Evolutionary conservation across 2,888 invertebrate genomes (phyloP), one percentile per base, ranked within the genome.

Genomic region (Onchidella celtica): DNA sequence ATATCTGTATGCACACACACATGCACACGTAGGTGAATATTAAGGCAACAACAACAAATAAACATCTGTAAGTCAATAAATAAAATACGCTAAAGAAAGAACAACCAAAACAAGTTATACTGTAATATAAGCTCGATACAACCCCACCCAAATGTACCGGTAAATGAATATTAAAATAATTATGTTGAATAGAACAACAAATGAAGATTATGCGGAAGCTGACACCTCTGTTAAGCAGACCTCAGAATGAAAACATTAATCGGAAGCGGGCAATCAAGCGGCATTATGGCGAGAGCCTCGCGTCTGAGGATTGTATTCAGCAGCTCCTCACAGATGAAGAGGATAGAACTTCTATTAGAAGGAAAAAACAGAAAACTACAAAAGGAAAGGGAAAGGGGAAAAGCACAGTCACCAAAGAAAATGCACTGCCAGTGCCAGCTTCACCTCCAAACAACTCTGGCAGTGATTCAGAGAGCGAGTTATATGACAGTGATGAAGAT

Each of bases 251-350:
- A 9, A 59, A 11, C 27, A 6, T 40, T 17, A 78, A 63, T 69
- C 14, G 78, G n/a, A 29, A 68, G 59, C 6, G 29, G 21, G 65
- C 79, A 14, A 72, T 63, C 11, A 69, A 69, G 17, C 2, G 66
- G 17, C 65, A 63, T 27, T 79, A 79, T 72, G 79, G 72, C 4
- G 72, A 79, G 63, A 79, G 79, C 63, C 72, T 79, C 14, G 72
- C 72, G 3, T 61, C 79, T 36, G 61, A 57, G 24, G 79, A 79
- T 32, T 79, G 79, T 29, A 29, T 79, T 4, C 6, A 2, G 11
- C 17, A 72, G 24, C 63, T 72, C 55, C 32, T 57, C 21, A 24
- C 29, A 36, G 69, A 68, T 6, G 59, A 68, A 27, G 69, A 36
- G 29, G 59, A 34, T 21, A 34, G 38, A 47, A 27, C 9, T 4